Evolutionary conservation across 2,888 invertebrate species (phyloP), one percentile per base, ranked within the genome.

Genomic region (Acleris laterana): DNA sequence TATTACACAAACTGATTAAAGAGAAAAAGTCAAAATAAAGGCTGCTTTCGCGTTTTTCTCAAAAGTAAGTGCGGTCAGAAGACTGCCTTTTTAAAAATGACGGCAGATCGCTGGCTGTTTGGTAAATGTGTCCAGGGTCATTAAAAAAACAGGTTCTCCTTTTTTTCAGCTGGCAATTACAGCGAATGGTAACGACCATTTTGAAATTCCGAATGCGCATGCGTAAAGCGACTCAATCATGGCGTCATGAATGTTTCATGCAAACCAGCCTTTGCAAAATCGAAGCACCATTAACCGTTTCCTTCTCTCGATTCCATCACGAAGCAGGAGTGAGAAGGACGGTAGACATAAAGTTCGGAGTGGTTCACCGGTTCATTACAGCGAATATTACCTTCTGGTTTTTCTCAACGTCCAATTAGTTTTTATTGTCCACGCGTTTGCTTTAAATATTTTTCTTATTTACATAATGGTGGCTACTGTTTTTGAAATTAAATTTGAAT

Each of bases 191-290:
- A 72, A 68, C 70, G 56, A 74, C 73, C 75, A 77, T 82, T 77
- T 84, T 82, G 75, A 77, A 79, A 85, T 78, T 82, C 80, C 74
- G 79, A 81, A 75, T 77, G 74, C 77, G 71, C 71, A 64, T 66
- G 65, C 75, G 75, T 72, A 77, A 75, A 78, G 84, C 85, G 80
- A 81, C 88, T 88, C 88, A 87, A 88, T 88, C 85, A 81, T 80
- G 74, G 76, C 74, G 72, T 78, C 84, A 89, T 89, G 87, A 87
- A 89, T 89, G 80, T 88, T 89, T 85, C 87, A 89, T 88, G 82
- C 77, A 82, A 83, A 84, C 86, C 81, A 72, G 84, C 83, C 82
- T 69, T 72, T 82, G 82, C 38, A 13, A 38, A 38, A 38, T 38
- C 38, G 38, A 38, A 38, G 38, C 38, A 13, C 38, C 38, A 38